Evolutionary conservation across 1,140 invertebrate species (phyloP), one percentile per base, ranked within the genome.

Genomic region (Leguminivora glycinivorella): DNA sequence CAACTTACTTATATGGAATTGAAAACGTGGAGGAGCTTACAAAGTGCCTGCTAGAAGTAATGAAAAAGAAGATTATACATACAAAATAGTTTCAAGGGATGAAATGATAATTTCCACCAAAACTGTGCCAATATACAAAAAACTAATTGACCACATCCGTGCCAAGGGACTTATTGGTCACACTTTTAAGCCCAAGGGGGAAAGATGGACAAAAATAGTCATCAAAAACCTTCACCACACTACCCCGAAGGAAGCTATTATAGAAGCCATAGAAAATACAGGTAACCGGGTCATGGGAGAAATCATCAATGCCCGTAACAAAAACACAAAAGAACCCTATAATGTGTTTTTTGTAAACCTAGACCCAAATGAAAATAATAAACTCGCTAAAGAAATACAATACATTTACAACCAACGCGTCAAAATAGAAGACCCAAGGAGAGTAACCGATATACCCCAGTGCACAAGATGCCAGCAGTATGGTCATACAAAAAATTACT

Each of bases 401-500:
- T 56, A 56, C 52, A 56, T 56, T 19, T 19, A 56, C 7, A n/a
- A 56, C 52, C 52, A 56, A 19, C 2, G 1, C 1, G 52, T 56
- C 6, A 19, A n/a, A 19, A 56, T 56, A 5, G 52, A 56, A 19
- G 19, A 56, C 52, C 52, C 52, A 17, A 56, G 52, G 17, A 56
- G 6, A 56, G 19, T n/a, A 19, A 56, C 6, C 17, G 22, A 1
- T 6, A 17, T 56, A 56, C n/a, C 22, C 14, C 52, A 56, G 22
- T 73, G 76, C 66, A 24, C 56, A 10, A 67, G 77, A 38, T 80
- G 74, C 40, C 78, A 77, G 60, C 72, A 79, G 63, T 76, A 76
- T 70, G 75, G 75, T 0, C 77, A 75, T 26, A 56, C 72, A 0
- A 78, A 79, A 68, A 79, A 79, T 25, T 72, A 79, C 43, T 76